Evolutionary conservation across 2,113 vertebrate species (phyloP).

Genomic region (Caranx ignobilis): DNA sequence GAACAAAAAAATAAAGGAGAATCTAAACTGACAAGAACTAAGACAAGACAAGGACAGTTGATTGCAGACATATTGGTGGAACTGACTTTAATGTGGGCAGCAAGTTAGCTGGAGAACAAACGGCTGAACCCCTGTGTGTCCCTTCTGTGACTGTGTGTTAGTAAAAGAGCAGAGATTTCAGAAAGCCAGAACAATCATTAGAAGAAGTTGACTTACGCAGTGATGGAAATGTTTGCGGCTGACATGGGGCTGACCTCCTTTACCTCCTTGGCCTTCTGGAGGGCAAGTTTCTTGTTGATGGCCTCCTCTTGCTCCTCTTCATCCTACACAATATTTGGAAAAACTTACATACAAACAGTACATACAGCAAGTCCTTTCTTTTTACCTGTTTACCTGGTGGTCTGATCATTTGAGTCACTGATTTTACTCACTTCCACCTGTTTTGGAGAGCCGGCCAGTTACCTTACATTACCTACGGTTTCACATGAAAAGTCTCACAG

Average conservation of each 20-base stretch:
- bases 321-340: slow-evolving; percentile 82
- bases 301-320: slow-evolving; percentile 98
- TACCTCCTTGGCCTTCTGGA: slow-evolving; percentile 97
- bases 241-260: slow-evolving; percentile 98
- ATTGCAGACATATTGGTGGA: background rate
- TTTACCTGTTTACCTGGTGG: background rate
- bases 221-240: slow-evolving; percentile 93
- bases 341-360: background rate
- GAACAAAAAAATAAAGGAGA: background rate
- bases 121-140: background rate
- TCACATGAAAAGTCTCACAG: background rate
- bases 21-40: background rate
- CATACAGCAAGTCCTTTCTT: background rate
- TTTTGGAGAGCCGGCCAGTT: background rate
- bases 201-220: slow-evolving; percentile 89
- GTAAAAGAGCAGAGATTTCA: background rate
- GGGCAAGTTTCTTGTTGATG: slow-evolving; percentile 94
- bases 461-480: background rate
- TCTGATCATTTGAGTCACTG: background rate
- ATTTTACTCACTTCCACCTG: background rate
- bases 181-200: background rate
- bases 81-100: background rate
- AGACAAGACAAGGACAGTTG: background rate
- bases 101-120: background rate
- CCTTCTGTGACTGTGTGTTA: background rate